Percentiles rank a stretch among this genome's conserved stretches.
These are phyloP conservation scores for Phylloscopus collybita DNA, from an alignment of 2,797 vertebrate genomes.

Conservation along the genomic window DNA sequence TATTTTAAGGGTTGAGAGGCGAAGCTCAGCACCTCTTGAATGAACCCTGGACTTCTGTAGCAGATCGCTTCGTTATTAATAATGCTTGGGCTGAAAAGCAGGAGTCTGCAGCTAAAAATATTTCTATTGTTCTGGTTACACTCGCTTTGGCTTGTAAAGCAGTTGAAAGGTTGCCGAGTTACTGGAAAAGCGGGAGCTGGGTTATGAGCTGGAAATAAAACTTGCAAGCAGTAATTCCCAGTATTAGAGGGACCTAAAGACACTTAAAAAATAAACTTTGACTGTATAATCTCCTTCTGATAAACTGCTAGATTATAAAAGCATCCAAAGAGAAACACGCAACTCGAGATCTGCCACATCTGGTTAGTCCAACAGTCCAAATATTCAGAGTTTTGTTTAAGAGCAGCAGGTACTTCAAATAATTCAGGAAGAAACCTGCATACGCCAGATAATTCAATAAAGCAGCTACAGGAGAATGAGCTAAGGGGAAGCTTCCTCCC, in stretches of 20 bases:
- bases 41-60: slow-evolving; percentile 22
- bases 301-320: not conserved
- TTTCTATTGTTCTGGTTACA: slow-evolving; percentile 39
- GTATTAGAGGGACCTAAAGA: not conserved
- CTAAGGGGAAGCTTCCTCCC: not conserved
- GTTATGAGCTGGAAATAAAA: not conserved
- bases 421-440: not conserved
- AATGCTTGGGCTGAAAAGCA: not conserved
- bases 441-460: not conserved
- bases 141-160: not conserved
- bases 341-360: not conserved
- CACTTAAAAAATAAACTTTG: not conserved
- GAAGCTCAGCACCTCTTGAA: slow-evolving; percentile 7
- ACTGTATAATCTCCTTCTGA: not conserved
- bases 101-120: slow-evolving; percentile 25
- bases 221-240: not conserved
- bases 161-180: slow-evolving; percentile 15
- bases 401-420: not conserved
- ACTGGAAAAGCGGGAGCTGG: slow-evolving; percentile 23
- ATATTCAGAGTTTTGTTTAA: not conserved
- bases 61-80: slow-evolving; percentile 19
- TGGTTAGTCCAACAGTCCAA: not conserved
- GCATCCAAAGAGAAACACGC: not conserved
- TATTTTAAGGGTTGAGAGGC: slow-evolving; percentile 32
- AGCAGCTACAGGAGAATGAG: not conserved